Conservation (phyloP, 92 coral and sea anemone genomes). For the Metridium senile region DNA sequence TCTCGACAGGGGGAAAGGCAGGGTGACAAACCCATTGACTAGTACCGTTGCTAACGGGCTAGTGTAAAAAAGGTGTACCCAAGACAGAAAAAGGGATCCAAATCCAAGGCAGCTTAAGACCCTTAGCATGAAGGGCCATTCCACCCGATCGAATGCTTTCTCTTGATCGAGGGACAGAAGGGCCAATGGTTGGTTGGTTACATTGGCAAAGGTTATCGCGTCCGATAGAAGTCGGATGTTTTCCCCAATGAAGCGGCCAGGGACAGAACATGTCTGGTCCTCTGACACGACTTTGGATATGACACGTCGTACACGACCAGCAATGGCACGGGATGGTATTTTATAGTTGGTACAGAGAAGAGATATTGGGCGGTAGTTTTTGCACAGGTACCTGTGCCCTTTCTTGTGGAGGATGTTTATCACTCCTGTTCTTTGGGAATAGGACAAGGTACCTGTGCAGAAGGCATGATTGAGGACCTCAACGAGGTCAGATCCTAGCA, state of each 20-base stretch:
- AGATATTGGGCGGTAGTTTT: conserved; percentile 66
- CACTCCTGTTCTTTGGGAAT: conserved; percentile 29
- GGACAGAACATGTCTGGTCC: conserved; percentile 60
- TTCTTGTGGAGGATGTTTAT: conserved; percentile 52
- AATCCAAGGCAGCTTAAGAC: conserved; percentile 40
- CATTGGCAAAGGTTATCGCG: conserved; percentile 2
- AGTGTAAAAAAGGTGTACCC: conserved; percentile 46
- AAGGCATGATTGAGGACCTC: conserved; percentile 30
- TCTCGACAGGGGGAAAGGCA: conserved; percentile 30
- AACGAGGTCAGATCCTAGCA: conserved; percentile 46
- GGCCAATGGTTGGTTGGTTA: conserved; percentile 1
- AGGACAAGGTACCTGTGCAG: background rate
- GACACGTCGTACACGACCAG: conserved; percentile 35
- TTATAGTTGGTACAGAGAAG: conserved; percentile 56
- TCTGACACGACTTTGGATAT: conserved; percentile 13
- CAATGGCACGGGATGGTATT: conserved; percentile 13
- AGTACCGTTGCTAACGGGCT: conserved; percentile 34
- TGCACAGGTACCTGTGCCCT: conserved; percentile 22
- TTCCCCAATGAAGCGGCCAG: conserved; percentile 49
- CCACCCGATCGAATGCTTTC: conserved; percentile 58
- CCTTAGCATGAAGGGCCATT: conserved; percentile 45
- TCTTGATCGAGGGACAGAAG: conserved; percentile 52
- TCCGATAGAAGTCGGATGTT: conserved; percentile 44
- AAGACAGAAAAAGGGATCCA: conserved; percentile 39
- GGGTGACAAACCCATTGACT: conserved; percentile 42